Evolutionary conservation across 2,113 vertebrate species (phyloP).

Genomic region (Podilymbus podiceps): DNA sequence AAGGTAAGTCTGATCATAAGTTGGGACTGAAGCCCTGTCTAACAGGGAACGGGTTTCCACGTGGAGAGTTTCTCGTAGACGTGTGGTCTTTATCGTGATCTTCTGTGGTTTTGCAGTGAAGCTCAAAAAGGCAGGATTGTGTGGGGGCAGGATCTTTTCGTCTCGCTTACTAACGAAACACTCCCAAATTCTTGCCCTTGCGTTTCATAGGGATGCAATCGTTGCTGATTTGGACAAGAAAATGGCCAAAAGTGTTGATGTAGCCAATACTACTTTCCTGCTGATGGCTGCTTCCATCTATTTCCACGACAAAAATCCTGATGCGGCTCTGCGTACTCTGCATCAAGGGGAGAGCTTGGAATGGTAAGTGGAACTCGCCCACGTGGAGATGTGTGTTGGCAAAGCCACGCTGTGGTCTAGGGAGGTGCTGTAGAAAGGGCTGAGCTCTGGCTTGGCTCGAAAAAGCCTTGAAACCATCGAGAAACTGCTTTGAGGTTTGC

Average conservation of each 20-base stretch:
- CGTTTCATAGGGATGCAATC: constrained; percentile 77
- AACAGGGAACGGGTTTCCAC: accelerated
- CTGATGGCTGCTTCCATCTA: constrained; percentile 93
- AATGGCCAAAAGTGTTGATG: constrained; percentile 88
- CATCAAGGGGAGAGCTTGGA: constrained; percentile 94
- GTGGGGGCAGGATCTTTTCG: accelerated
- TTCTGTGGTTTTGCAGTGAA: not conserved
- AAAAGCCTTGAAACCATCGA: not conserved
- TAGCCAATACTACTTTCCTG: constrained; percentile 87
- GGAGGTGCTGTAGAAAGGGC: not conserved
- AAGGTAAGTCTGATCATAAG: constrained; percentile 66
- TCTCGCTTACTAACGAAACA: accelerated
- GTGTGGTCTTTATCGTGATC: accelerated
- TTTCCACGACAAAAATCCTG: constrained; percentile 83
- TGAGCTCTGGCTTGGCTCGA: not conserved
- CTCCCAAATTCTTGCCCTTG: accelerated
- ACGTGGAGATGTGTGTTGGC: accelerated
- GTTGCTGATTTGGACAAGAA: constrained; percentile 88
- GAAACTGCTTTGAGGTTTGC: not conserved
- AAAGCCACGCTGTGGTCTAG: not conserved
- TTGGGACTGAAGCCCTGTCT: accelerated
- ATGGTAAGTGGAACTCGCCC: constrained; percentile 72
- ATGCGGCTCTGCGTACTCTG: constrained; percentile 84
- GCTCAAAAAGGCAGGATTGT: no score
- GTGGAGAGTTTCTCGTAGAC: accelerated